Evolutionary conservation across 92 coral and sea anemone genomes (phyloP).

Genomic region (Heliopora coerulea): DNA sequence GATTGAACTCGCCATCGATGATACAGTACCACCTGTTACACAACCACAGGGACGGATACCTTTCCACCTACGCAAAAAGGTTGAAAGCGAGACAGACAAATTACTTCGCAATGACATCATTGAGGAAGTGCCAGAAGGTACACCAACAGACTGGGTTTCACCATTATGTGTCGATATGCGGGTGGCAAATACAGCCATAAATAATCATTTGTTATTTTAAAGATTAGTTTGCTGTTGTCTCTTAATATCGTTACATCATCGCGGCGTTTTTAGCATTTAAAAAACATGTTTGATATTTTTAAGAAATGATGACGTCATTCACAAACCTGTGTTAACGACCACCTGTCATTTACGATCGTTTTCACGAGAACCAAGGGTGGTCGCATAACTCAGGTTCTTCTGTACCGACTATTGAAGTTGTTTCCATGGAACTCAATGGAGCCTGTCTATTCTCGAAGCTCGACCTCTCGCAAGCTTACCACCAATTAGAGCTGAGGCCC

Average conservation of each 20-base stretch:
- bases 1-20: constrained; percentile 53
- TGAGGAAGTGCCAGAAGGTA: constrained; percentile 50
- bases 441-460: constrained; percentile 15
- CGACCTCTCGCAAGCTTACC: constrained; percentile 23
- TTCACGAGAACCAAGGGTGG: no score
- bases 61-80: constrained; percentile 49
- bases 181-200: constrained; percentile 30
- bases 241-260: no score
- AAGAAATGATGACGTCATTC: no score
- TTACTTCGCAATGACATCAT: constrained; percentile 48
- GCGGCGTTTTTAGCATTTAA: no score
- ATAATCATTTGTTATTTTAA: no score
- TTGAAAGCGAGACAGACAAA: constrained; percentile 49
- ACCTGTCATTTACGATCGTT: no score
- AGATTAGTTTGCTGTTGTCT: no score
- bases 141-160: constrained; percentile 68
- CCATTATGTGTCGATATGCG: constrained; percentile 54
- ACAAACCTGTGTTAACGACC: no score
- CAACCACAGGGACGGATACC: constrained; percentile 57
- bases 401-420: constrained; percentile 7
- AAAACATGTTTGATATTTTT: no score
- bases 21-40: constrained; percentile 50
- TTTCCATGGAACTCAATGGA: constrained; percentile 17
- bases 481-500: constrained; percentile 18
- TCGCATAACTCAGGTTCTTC: no score